Evolutionary conservation across 2,888 invertebrate genomes (phyloP).

Genomic region (Creontiades dilutus): DNA sequence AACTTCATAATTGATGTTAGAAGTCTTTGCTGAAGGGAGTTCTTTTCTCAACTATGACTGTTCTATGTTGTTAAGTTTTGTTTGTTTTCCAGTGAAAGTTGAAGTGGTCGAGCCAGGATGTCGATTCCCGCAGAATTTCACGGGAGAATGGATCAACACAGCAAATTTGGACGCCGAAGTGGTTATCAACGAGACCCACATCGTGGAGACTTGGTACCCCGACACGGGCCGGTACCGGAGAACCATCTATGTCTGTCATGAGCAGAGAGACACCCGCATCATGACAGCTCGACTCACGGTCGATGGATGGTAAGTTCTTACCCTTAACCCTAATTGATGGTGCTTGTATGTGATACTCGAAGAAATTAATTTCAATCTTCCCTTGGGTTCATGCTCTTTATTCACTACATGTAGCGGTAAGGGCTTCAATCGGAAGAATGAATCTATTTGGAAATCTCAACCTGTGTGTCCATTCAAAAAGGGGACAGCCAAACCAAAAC

Average conservation of each 20-base stretch:
- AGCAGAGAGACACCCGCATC: constrained; percentile 92
- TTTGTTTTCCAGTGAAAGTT: constrained; percentile 82
- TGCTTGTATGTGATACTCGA: too few relatives aligned
- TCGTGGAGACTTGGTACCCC: constrained; percentile 96
- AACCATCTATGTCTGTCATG: constrained; percentile 96
- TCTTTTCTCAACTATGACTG: too few relatives aligned
- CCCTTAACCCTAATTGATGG: neutral
- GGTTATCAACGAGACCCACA: constrained; percentile 96
- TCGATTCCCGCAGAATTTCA: constrained; percentile 94
- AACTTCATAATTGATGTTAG: too few relatives aligned
- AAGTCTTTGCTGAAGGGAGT: too few relatives aligned
- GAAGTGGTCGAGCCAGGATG: constrained; percentile 95
- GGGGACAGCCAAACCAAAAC: too few relatives aligned
- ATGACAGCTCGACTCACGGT: constrained; percentile 98
- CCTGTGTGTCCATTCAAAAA: too few relatives aligned
- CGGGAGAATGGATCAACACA: constrained; percentile 97
- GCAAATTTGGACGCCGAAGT: constrained; percentile 98
- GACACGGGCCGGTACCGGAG: constrained; percentile 92
- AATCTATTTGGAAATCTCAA: too few relatives aligned
- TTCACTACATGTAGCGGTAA: too few relatives aligned
- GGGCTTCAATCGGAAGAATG: too few relatives aligned
- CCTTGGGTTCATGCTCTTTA: too few relatives aligned
- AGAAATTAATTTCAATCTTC: too few relatives aligned
- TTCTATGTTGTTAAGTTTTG: neutral
- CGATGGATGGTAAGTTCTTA: constrained; percentile 87